These are phyloP conservation scores for Aegithalos caudatus DNA, from an alignment of 2,113 vertebrate genomes.

Conservation along the genomic window DNA sequence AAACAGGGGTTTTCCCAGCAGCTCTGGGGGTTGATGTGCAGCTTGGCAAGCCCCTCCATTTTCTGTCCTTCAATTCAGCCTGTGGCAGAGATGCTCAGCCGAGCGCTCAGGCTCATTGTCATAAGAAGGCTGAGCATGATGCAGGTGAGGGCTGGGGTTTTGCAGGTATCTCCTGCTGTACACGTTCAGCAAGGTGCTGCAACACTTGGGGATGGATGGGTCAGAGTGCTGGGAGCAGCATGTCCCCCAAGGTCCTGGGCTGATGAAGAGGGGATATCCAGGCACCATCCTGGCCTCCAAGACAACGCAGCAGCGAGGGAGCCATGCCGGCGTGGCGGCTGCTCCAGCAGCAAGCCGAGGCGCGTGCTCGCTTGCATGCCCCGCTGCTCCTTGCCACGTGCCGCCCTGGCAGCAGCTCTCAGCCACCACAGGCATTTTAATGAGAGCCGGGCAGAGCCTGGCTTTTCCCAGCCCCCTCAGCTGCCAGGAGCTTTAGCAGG, in stretches of 20 bases:
- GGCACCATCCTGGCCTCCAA: not conserved
- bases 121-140: not conserved
- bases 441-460: not conserved
- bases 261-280: not conserved
- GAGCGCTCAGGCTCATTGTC: not conserved
- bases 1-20: constrained; percentile 1
- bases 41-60: not conserved
- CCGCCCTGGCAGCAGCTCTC: not conserved
- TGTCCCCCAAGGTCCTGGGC: not conserved
- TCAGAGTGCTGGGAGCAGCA: not conserved
- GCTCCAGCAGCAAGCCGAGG: not conserved
- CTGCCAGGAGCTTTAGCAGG: not conserved
- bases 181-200: not conserved
- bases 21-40: not conserved
- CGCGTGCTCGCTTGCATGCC: not conserved
- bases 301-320: not conserved
- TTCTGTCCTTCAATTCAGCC: not conserved
- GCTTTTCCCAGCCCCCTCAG: not conserved
- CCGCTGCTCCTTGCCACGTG: not conserved
- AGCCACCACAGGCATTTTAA: not conserved
- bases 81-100: fast-evolving
- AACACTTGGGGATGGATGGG: not conserved
- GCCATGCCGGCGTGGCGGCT: not conserved
- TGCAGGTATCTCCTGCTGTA: not conserved
- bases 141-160: not conserved